A percentile compares a stretch with the other conserved stretches of the same genome.
Conservation (phyloP, 2,113 vertebrate genomes). For the Leptocoma aspasia region DNA sequence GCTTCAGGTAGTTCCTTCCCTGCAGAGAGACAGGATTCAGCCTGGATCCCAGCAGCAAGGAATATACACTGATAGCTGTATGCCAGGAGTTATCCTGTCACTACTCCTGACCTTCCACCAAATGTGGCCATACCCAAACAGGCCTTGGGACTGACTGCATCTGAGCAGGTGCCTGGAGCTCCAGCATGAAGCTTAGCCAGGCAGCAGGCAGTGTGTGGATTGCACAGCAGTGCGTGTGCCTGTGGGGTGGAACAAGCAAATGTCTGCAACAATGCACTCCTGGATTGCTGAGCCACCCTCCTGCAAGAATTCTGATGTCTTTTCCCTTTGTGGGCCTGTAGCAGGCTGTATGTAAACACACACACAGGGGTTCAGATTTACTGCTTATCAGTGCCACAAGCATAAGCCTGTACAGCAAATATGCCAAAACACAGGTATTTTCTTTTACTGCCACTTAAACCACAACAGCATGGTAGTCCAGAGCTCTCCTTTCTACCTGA, state of each 20-base stretch:
- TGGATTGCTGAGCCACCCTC: neutral
- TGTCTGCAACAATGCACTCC: fast-evolving
- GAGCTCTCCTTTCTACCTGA: neutral
- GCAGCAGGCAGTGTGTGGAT: fast-evolving
- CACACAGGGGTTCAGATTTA: neutral
- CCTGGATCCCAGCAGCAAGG: neutral
- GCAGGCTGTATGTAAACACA: neutral
- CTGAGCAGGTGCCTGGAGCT: neutral
- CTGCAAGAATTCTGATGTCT: neutral
- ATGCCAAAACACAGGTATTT: neutral
- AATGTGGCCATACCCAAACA: neutral
- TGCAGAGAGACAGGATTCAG: neutral
- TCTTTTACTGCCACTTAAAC: neutral
- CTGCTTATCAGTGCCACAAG: neutral
- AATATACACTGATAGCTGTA: neutral
- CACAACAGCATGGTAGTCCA: neutral
- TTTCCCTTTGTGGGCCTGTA: neutral
- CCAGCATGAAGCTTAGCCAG: neutral
- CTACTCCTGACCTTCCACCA: neutral
- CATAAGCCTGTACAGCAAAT: neutral
- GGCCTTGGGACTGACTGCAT: neutral
- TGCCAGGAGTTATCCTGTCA: neutral
- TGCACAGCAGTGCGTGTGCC: fast-evolving
- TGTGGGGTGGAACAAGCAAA: neutral
- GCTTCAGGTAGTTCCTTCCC: neutral